Evolutionary conservation across 2,888 invertebrate species (phyloP).

Genomic region (Alsophila aescularia): DNA sequence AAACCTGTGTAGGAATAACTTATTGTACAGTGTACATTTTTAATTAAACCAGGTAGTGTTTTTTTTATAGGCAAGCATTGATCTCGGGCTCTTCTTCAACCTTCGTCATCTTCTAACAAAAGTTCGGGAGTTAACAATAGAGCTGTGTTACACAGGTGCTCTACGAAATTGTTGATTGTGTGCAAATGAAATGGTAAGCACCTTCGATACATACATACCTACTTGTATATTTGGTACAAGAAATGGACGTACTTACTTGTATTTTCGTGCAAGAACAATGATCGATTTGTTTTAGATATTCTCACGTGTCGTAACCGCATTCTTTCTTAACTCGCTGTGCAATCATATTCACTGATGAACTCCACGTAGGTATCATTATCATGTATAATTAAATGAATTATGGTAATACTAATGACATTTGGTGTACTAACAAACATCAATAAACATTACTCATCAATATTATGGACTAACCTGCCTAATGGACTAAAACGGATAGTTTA

Average conservation of each 20-base stretch:
- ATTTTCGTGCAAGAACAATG: conserved; percentile 17
- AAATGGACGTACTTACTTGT: background rate
- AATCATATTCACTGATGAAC: background rate
- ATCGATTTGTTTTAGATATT: conserved; percentile 24
- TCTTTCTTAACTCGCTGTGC: conserved; percentile 3
- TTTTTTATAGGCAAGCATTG: background rate
- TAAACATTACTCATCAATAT: no score
- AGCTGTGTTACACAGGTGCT: background rate
- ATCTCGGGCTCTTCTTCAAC: background rate
- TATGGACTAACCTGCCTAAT: no score
- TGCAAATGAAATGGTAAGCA: conserved; percentile 7
- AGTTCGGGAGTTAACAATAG: background rate
- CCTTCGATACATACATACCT: background rate
- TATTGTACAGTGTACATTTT: no score
- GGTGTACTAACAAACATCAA: no score
- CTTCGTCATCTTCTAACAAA: background rate
- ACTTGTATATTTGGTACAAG: background rate
- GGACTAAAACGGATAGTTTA: no score
- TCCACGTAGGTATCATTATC: background rate
- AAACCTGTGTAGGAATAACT: no score
- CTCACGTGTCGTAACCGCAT: conserved; percentile 15
- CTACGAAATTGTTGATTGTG: conserved; percentile 3
- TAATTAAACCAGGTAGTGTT: no score
- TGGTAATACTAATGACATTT: no score
- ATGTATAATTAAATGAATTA: no score